Evolutionary conservation across 2,888 invertebrate genomes (phyloP).

Genomic region (Margaritifera margaritifera): DNA sequence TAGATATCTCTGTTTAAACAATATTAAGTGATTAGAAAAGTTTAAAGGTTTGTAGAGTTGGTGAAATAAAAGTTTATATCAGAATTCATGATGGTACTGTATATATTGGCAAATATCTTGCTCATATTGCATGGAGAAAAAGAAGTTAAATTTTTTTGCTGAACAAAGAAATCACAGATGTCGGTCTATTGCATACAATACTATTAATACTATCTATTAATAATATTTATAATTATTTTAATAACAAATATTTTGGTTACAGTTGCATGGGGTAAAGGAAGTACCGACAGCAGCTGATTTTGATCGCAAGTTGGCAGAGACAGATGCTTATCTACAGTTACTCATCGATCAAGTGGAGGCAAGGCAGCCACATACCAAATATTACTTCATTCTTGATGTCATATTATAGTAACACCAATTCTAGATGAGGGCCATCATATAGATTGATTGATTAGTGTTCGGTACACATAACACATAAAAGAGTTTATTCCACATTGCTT

Average conservation of each 20-base stretch:
- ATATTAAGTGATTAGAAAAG: no score
- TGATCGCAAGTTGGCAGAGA: slow-evolving; percentile 92
- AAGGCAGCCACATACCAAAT: slow-evolving; percentile 6
- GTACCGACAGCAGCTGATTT: slow-evolving; percentile 80
- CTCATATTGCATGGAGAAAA: no score
- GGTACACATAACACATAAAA: neutral
- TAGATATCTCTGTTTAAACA: no score
- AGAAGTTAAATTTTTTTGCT: no score
- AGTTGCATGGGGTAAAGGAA: slow-evolving; percentile 76
- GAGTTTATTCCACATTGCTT: neutral
- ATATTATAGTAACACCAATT: neutral
- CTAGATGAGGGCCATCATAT: slow-evolving; percentile 1
- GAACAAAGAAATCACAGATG: no score
- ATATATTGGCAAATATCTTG: no score
- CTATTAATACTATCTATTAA: no score
- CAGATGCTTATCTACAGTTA: slow-evolving; percentile 95
- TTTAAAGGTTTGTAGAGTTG: no score
- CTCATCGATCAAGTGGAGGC: slow-evolving; percentile 93
- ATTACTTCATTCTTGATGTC: neutral
- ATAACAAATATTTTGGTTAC: slow-evolving; percentile 52
- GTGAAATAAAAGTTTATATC: no score
- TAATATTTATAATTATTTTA: no score
- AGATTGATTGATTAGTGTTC: neutral
- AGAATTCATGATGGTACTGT: no score
- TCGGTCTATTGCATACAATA: no score